A percentile compares a stretch with the other conserved stretches of the same genome.
Conservation (phyloP, 2,888 invertebrate genomes). For the Furcula furcula region DNA sequence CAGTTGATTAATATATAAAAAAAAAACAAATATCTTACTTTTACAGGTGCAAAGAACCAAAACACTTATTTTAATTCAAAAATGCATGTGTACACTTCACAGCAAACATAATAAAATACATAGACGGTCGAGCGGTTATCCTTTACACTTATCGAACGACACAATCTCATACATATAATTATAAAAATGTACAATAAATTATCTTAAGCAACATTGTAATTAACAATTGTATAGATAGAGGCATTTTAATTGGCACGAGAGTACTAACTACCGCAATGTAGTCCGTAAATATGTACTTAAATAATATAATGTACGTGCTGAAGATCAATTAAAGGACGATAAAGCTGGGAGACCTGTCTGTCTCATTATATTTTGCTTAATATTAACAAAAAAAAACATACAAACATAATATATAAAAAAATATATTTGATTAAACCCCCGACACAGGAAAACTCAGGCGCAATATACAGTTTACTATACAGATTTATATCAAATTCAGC, state of each 20-base stretch:
- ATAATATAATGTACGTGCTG: background rate
- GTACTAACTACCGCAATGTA: background rate
- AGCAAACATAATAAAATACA: too few species aligned
- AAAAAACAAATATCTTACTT: too few species aligned
- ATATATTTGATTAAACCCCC: too few species aligned
- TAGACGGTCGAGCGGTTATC: background rate
- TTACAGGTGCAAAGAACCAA: too few species aligned
- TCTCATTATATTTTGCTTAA: constrained; percentile 22
- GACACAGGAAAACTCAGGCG: too few species aligned
- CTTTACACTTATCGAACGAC: background rate
- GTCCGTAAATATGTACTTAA: background rate
- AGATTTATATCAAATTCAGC: too few species aligned
- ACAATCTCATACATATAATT: background rate
- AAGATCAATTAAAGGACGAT: background rate
- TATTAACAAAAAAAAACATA: too few species aligned
- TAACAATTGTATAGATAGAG: background rate
- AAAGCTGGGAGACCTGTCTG: constrained; percentile 18
- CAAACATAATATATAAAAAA: too few species aligned
- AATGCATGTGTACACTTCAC: too few species aligned
- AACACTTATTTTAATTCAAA: too few species aligned
- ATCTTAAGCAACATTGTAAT: background rate
- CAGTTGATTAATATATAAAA: too few species aligned
- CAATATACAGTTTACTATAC: too few species aligned
- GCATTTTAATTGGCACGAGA: background rate
- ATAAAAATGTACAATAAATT: background rate